Conservation (phyloP, 2,797 vertebrate species). For the Sebastes hopkinsi region DNA sequence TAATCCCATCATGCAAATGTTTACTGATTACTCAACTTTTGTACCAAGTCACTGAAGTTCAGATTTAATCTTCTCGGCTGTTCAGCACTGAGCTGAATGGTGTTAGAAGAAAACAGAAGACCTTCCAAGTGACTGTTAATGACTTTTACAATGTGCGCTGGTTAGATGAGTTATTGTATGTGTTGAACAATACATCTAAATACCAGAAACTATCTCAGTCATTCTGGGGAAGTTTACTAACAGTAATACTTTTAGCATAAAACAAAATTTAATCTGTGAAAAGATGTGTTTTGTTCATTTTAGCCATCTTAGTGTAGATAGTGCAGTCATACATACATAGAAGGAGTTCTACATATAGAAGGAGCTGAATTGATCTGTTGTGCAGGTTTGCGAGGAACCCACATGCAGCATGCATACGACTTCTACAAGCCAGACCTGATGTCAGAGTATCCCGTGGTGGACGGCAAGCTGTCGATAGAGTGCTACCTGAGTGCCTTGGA, state of each 20-base stretch:
- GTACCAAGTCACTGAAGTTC: not conserved
- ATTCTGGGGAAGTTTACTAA: not conserved
- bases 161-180: not conserved
- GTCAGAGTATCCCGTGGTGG: slow-evolving; percentile 96
- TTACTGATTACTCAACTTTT: not conserved
- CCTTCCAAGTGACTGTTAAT: not conserved
- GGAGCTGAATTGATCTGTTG: not conserved
- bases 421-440: slow-evolving; percentile 98
- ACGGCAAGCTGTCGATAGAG: slow-evolving; percentile 96
- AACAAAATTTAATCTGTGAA: not conserved
- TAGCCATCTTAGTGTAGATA: not conserved
- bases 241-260: not conserved
- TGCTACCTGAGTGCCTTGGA: slow-evolving; percentile 98
- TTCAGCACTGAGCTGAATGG: not conserved
- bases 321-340: not conserved
- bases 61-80: not conserved
- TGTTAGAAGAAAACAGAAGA: not conserved
- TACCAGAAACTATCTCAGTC: not conserved
- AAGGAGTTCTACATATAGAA: not conserved
- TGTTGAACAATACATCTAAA: not conserved
- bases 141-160: not conserved
- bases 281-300: not conserved
- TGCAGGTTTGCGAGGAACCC: slow-evolving; percentile 93
- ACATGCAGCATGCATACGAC: slow-evolving; percentile 98
- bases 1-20: not conserved